A percentile compares a stretch with the other conserved stretches of the same genome.
Conservation (phyloP, 1,140 invertebrate genomes). For the Geopemphigus sp. region DNA sequence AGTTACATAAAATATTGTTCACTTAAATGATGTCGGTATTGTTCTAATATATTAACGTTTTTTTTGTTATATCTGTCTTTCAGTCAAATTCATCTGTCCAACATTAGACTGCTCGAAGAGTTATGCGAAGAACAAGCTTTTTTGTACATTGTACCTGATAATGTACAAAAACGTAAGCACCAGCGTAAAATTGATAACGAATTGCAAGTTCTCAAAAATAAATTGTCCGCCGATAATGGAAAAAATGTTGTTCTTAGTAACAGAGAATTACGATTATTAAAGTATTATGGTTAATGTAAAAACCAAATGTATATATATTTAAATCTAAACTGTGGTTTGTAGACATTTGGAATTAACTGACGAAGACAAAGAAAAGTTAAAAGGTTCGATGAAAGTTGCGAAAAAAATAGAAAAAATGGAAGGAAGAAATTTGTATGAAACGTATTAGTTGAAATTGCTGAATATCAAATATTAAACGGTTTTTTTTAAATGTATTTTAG, state of each 20-base stretch:
- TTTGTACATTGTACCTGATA: conserved; percentile 78
- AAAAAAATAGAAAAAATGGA: conserved; percentile 88
- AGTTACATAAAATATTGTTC: neutral
- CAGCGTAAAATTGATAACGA: conserved; percentile 87
- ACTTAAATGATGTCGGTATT: neutral
- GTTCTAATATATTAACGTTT: neutral
- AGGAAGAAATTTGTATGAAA: conserved; percentile 64
- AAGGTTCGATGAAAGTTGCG: conserved; percentile 88
- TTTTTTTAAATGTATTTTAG: conserved; percentile 20
- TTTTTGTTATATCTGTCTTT: conserved; percentile 54
- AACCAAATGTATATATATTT: neutral
- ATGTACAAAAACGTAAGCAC: conserved; percentile 81
- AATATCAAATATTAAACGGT: conserved; percentile 60
- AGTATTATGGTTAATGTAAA: conserved; percentile 58
- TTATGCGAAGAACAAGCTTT: conserved; percentile 85
- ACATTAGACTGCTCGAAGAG: conserved; percentile 71
- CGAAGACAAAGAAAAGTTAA: conserved; percentile 87
- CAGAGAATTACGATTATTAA: conserved; percentile 82
- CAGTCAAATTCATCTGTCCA: conserved; percentile 70
- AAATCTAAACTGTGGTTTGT: conserved; percentile 42
- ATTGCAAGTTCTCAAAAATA: conserved; percentile 79
- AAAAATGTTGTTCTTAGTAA: conserved; percentile 88
- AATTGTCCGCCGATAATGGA: conserved; percentile 68
- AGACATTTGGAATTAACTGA: conserved; percentile 88
- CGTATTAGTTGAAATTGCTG: conserved; percentile 56